Evolutionary conservation across 2,797 vertebrate genomes (phyloP).

Genomic region (Sebastes dallii): DNA sequence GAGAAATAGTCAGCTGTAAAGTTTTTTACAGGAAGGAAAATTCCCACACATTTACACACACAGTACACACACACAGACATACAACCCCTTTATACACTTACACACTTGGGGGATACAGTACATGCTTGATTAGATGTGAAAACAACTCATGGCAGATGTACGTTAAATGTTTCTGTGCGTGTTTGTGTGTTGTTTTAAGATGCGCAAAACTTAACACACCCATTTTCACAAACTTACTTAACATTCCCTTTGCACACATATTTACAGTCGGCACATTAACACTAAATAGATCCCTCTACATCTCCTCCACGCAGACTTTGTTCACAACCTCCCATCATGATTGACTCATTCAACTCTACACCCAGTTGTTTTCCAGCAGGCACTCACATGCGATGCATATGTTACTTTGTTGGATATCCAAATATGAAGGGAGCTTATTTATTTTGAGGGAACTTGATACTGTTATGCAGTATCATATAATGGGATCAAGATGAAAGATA

Average conservation of each 20-base stretch:
- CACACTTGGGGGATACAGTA: background rate
- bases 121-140: conserved; percentile 17
- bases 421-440: conserved; percentile 73
- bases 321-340: conserved; percentile 33
- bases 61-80: conserved; percentile 7
- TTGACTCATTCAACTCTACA: conserved; percentile 54
- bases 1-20: conserved; percentile 82
- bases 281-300: conserved; percentile 36
- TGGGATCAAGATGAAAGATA: conserved; percentile 75
- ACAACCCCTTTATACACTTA: conserved; percentile 13
- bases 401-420: conserved; percentile 65
- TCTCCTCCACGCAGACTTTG: conserved; percentile 27
- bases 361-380: conserved; percentile 55
- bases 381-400: conserved; percentile 69
- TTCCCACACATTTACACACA: conserved; percentile 59
- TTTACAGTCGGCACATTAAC: conserved; percentile 32
- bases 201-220: background rate
- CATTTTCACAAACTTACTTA: conserved; percentile 15
- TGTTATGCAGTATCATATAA: conserved; percentile 71
- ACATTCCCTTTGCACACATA: conserved; percentile 22
- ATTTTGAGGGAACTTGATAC: conserved; percentile 74
- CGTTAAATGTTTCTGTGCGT: background rate
- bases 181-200: background rate
- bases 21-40: conserved; percentile 77
- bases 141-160: conserved; percentile 23